Evolutionary conservation across 1,140 invertebrate species (phyloP), one percentile per base, ranked within the genome.

Genomic region (Apis cerana): DNA sequence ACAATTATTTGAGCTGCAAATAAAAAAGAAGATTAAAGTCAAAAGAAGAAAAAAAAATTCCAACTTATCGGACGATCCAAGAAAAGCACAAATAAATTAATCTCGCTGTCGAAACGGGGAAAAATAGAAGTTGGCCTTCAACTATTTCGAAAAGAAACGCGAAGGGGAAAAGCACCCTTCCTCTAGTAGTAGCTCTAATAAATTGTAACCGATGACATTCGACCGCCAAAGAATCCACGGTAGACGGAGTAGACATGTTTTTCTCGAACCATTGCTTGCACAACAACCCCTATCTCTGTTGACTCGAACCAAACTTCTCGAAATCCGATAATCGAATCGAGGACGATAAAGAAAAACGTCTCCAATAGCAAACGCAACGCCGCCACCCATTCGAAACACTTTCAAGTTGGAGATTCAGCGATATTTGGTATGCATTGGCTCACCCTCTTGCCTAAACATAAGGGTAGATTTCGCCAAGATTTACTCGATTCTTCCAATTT

Each of bases 351-450:
- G 5, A 43, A 43, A 23, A 33, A 61, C 27, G 54, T 21, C 43
- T 50, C 15, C 61, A 23, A 43, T 54, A 12, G 12, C 61, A 80
- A 80, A 80, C 62, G 74, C 52, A 21, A 8, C 48, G 52, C n/a
- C n/a, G 52, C n/a, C 52, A 19, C 61, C 71, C 52, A 10, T 54
- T 33, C 52, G 62, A 67, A 10, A 27, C 50, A 85, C 86, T 91
- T 89, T 91, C 89, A 90, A 91, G 33, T 91, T 84, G 79, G 62
- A 67, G 62, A 67, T 76, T 83, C 89, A 86, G 82, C 85, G 85
- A 88, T 89, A 89, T 90, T 91, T 90, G 75, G 88, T 91, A 91
- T 91, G 91, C 90, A 91, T 92, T 89, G 89, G 85, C 87, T 88
- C 78, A 85, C 72, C 86, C 80, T 80, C 56, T 27, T 8, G 21